A percentile compares a stretch with the other conserved stretches of the same genome.
phyloP scores from a whole-genome alignment of 2,113 vertebrate species.

The Silurus glanis region DNA sequence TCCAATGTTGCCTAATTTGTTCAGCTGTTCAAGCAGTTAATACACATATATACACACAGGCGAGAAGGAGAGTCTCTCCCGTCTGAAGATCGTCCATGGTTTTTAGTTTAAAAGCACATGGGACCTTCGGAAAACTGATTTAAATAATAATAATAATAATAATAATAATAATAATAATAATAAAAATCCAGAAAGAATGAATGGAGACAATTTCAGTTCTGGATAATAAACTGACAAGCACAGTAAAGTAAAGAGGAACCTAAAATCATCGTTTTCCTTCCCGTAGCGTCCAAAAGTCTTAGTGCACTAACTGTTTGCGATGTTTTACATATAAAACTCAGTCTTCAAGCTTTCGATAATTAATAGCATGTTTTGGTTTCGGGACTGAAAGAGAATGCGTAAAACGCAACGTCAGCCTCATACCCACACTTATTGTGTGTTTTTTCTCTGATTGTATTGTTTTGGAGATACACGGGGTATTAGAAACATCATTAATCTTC shows the following conservation, averaged over 20 bases:
- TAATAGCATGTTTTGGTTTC: not conserved
- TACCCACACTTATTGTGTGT: not conserved
- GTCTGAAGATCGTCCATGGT: not conserved
- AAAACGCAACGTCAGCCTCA: not conserved
- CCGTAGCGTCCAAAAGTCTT: conserved; percentile 3
- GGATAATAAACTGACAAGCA: not conserved
- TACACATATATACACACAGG: conserved; percentile 73
- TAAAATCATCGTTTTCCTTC: conserved; percentile 1
- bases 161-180: too few species aligned
- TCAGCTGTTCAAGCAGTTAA: conserved; percentile 74
- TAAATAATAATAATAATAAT: too few species aligned
- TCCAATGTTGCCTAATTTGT: conserved; percentile 69
- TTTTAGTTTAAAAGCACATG: conserved; percentile 14
- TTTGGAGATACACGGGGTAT: not conserved
- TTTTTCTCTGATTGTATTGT: not conserved
- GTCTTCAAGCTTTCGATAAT: not conserved
- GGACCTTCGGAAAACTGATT: not conserved
- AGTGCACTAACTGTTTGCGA: not conserved
- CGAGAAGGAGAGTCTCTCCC: conserved; percentile 56
- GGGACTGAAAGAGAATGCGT: not conserved
- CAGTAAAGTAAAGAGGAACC: not conserved
- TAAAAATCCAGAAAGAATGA: conserved; percentile 5
- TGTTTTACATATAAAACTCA: not conserved
- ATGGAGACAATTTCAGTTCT: not conserved
- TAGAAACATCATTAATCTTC: conserved; percentile 20